Base-by-base conservation (phyloP, 1,140 invertebrate genomes). In the Diachasmimorpha longicaudata region DNA sequence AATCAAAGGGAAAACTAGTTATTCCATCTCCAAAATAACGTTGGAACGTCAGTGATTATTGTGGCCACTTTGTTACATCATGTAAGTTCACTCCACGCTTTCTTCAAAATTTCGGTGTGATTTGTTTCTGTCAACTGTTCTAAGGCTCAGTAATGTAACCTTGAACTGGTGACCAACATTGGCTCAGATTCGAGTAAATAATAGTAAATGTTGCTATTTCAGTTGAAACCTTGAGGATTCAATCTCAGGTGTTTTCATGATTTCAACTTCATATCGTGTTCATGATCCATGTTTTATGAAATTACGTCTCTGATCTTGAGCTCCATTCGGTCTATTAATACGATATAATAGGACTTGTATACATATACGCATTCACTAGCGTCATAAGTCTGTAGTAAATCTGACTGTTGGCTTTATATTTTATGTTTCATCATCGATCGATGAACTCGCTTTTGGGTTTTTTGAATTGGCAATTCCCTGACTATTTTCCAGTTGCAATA, bases 31-130 rank as follows among this genome's bases (percentile, higher is more conserved):
- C 19, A 63, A 25, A 25, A 63, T 63, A 63, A 63, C 14, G 16
- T 21, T 48, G 25, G 14, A n/a, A 21, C 23, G 69, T 25, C 46
- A 46, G 39, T 23, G 42, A 46, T 52, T 42, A 70, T 19, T 31
- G 14, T 14, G 25, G 69, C 16, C 42, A 44, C 39, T 70, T 46
- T 23, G 46, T 70, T 70, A 70, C 69, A 70, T 70, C 69, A 70
- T 70, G 69, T 70, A 70, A 70, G 69, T 70, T 46, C 21, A 14
- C 37, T 48, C 42, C 42, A 52, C 48, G 3, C 8, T 16, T 70
- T 70, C 23, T 23, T 48, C 6, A 46, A n/a, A 70, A 21, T 48
- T 21, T 10, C 21, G 48, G 9, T 70, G 42, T 70, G 23, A 10
- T n/a, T 23, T 0, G 48, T 19, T 46, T n/a, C 1, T 52, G 48